phyloP scores from a whole-genome alignment of 2,113 vertebrate genomes.

The Pteronura brasiliensis region DNA sequence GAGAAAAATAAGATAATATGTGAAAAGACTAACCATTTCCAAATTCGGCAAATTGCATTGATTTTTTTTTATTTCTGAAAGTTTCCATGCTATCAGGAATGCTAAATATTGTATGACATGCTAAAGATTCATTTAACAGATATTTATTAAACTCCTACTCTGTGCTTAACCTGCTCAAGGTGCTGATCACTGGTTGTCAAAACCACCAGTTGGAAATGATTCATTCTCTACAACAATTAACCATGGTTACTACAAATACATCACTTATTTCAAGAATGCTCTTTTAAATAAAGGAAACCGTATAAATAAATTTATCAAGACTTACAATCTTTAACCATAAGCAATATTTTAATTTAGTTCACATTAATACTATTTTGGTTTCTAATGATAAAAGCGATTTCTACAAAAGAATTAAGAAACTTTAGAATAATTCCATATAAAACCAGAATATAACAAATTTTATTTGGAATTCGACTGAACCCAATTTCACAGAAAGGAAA shows the following conservation, averaged over 20 bases:
- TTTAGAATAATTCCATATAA: slow-evolving; percentile 24
- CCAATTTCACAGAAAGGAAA: not conserved
- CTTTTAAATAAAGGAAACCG: slow-evolving; percentile 39
- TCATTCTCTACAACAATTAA: not conserved
- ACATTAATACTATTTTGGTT: slow-evolving; percentile 50
- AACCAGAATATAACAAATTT: slow-evolving; percentile 38
- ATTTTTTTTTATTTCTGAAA: slow-evolving; percentile 48
- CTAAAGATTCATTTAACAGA: not conserved
- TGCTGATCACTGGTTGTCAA: not conserved
- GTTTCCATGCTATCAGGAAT: not conserved
- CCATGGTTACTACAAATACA: not conserved
- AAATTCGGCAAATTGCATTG: not conserved
- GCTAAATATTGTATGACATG: not conserved
- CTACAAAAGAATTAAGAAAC: slow-evolving; percentile 40
- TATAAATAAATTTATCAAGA: slow-evolving; percentile 53
- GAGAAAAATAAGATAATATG: not conserved
- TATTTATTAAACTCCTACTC: not conserved
- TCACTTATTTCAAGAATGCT: slow-evolving; percentile 18
- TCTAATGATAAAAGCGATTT: slow-evolving; percentile 52
- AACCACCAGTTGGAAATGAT: slow-evolving; percentile 40
- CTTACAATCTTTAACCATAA: not conserved
- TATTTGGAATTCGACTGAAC: slow-evolving; percentile 5
- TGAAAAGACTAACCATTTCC: not conserved
- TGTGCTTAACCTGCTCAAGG: not conserved
- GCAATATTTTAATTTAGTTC: slow-evolving; percentile 26